Base-by-base conservation (phyloP, 2,113 vertebrate species). In the Epinephelus fuscoguttatus region DNA sequence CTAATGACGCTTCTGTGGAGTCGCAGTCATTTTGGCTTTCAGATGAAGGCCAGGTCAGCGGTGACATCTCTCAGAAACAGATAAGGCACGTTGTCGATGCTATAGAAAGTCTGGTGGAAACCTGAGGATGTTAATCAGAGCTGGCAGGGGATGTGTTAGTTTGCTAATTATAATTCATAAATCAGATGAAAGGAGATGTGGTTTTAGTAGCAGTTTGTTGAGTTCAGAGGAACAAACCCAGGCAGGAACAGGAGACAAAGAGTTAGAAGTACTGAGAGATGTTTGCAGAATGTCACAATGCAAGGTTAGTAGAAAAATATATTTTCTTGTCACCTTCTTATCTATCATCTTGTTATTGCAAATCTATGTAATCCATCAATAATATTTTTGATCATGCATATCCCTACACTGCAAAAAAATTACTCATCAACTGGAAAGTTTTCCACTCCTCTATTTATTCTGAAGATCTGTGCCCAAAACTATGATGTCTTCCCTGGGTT, bases 111-210 rank as follows among this genome's bases (percentile, higher is more conserved):
- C 78, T 25, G 59, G 69, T 19, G 70, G 77, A 87, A 75, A 87
- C 69, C 89, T 79, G 76, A 81, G 55, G 81, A 92, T 71, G 72
- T 56, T 86, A 84, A 90, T 84, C 50, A 17, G 59, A 78, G 77
- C 57, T 76, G 84, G 81, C 87, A 82, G 76, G 73, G 80, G 68
- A 81, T 57, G 86, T 80, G 80, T 88, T 77, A 69, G 53, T 42
- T 71, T 78, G 81, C 53, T 89, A 90, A 94, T 90, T 89, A 78
- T 86, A 78, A 88, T 87, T 90, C 61, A 91, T 89, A 80, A 87
- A 84, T 82, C 47, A 40, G 73, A 80, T 64, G 55, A 59, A 55
- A 77, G 74, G 74, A 86, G 85, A 87, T 80, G 75, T 74, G 81
- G 83, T 70, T 85, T 81, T 67, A 61, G 30, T 61, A 45, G 64